Evolutionary conservation across 2,113 vertebrate species (phyloP), one percentile per base, ranked within the genome.

Genomic region (Bos javanicus): DNA sequence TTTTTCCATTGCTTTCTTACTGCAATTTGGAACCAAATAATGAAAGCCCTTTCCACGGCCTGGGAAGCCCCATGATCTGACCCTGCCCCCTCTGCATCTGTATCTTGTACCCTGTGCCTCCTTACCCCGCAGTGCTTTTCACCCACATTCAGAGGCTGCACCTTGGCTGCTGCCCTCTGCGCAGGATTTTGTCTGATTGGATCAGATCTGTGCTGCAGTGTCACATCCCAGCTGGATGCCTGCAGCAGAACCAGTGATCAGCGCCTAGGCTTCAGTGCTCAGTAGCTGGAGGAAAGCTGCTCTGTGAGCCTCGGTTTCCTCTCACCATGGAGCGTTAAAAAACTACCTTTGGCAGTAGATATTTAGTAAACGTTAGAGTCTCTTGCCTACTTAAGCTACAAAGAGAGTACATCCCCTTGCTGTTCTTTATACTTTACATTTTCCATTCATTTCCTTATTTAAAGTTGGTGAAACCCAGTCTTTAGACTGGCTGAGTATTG

Each of bases 31-130:
- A 94, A 78, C 82, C 21, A 78, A 43, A 16, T 26, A 14, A 76
- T 19, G 48, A 60, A 92, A 76, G 33, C 23, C 17, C 59, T 94
- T 89, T 97, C 59, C 23, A 7, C 1, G 33, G 36, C n/a, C 81
- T 48, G n/a, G 11, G 74, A 36, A 48, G 56, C 9, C 43, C 56
- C 0, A 2, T 21, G 82, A 56, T 39, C 84, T n/a, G 54, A 30
- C 50, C 30, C 14, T 39, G 56, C 7, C 8, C 48, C 36, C 2
- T 26, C 71, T 86, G 43, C 56, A 28, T 50, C 36, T 87, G 33
- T n/a, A 2, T 28, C 50, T 21, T 48, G 13, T 3, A 30, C 14
- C 54, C 36, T 0, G 13, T 0, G 1, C 4, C 16, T 2, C 50
- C 33, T 60, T 39, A 14, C 14, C 5, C 12, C 2, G 0, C 1